Conservation (phyloP, 1,140 invertebrate genomes). For the Drosophila tristis region DNA sequence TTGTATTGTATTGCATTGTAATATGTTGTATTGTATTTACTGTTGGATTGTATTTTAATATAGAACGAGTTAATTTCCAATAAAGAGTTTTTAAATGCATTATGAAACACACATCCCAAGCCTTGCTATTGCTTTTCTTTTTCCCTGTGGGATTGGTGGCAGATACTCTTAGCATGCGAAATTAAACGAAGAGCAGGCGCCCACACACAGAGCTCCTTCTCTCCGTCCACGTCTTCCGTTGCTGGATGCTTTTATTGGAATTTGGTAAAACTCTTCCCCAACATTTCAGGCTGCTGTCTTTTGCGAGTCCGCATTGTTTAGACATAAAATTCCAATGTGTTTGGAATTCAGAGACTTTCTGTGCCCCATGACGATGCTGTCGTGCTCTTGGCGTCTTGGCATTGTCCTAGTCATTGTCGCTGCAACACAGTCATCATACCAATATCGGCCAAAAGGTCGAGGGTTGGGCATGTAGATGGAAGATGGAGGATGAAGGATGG, state of each 20-base stretch:
- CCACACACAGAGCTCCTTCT: background rate
- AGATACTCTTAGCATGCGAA: background rate
- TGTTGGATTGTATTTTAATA: constrained; percentile 82
- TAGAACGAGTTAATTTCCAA: constrained; percentile 77
- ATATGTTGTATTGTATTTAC: constrained; percentile 81
- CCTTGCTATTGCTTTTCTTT: background rate
- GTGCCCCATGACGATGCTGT: constrained; percentile 27
- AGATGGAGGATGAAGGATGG: background rate
- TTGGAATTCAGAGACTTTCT: constrained; percentile 67
- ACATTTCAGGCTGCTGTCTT: constrained; percentile 71
- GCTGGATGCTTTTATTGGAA: constrained; percentile 51
- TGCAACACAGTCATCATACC: constrained; percentile 24
- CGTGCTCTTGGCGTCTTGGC: constrained; percentile 9
- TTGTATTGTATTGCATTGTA: constrained; percentile 73
- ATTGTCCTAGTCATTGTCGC: constrained; percentile 7
- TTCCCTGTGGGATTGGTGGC: background rate
- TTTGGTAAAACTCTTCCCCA: constrained; percentile 70
- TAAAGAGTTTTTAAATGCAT: constrained; percentile 77
- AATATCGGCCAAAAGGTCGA: constrained; percentile 25
- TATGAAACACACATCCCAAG: constrained; percentile 25
- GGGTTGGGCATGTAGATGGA: background rate
- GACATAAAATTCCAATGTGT: constrained; percentile 76
- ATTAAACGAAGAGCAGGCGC: constrained; percentile 6
- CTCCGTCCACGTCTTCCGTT: constrained; percentile 10
- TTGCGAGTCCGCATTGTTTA: constrained; percentile 70